Conservation (phyloP, 2,888 invertebrate species). For the Nomada fabriciana region DNA sequence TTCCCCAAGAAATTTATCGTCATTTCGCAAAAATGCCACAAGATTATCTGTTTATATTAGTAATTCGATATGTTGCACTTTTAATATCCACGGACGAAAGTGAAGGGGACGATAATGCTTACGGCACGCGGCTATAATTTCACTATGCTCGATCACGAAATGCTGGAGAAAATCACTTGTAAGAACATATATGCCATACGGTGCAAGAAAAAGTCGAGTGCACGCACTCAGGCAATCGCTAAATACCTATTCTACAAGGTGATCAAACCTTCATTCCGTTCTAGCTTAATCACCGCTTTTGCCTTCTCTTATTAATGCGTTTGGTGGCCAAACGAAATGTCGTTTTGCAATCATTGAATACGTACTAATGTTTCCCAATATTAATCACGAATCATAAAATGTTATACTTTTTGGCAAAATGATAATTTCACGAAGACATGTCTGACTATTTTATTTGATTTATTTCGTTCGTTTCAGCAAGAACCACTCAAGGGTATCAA, state of each 20-base stretch:
- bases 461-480: conserved; percentile 70
- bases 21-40: not conserved
- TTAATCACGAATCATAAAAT: not conserved
- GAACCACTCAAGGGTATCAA: conserved; percentile 84
- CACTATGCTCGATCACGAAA: not conserved
- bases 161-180: conserved; percentile 15
- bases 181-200: not conserved
- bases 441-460: too few relatives aligned
- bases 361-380: not conserved
- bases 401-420: too few relatives aligned
- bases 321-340: not conserved
- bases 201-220: not conserved
- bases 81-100: conserved; percentile 13
- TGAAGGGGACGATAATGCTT: conserved; percentile 32
- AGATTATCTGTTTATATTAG: conserved; percentile 1
- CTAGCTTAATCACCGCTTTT: not conserved
- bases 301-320: too few relatives aligned
- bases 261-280: conserved; percentile 14
- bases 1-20: too few relatives aligned
- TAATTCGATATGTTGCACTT: conserved; percentile 1
- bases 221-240: not conserved
- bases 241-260: not conserved
- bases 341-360: not conserved
- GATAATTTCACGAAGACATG: too few relatives aligned
- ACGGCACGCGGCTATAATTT: conserved; percentile 12